Evolutionary conservation across 2,797 vertebrate species (phyloP), one percentile per base, ranked within the genome.

Genomic region (Oceanodroma leucorhoa): DNA sequence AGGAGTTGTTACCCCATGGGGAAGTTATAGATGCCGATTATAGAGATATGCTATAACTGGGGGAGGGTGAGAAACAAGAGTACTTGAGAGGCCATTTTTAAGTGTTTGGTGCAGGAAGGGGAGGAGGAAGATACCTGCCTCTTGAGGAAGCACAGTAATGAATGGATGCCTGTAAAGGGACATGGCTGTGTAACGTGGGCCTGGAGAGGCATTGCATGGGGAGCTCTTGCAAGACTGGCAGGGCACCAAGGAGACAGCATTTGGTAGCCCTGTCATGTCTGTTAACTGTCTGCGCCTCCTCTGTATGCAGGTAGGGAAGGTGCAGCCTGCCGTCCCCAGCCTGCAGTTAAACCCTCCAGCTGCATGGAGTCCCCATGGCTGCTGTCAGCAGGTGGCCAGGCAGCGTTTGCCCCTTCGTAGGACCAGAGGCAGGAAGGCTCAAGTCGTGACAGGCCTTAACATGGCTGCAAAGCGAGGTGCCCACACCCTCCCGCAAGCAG

Each of bases 141-240:
- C n/a, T 62, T 4, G 11, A 87, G 36, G 30, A 83, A 86, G 40
- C 6, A 3, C 34, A 19, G 20, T 14, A 18, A 23, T 2, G 2
- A n/a, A 50, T 1, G 21, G 34, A 32, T 40, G 19, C n/a, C 32
- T 23, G 7, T 21, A 16, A 65, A 32, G 27, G 32, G 22, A 60
- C 29, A 6, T 0, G 13, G 45, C 13, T 19, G 41, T 7, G 36
- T 20, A 70, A 32, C 0, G 0, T 4, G 7, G 43, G 66, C 22
- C 50, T 32, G 58, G 10, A 79, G 30, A 62, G 5, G 23, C 2
- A 1, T 0, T 11, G 43, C 30, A 40, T 1, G 2, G 34, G 23
- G 14, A 67, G 29, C 50, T 53, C 58, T 72, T 38, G 48, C 12
- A 43, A 41, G 27, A 24, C 50, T 11, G 40, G 13, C 41, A 70